Conservation (phyloP, 2,888 invertebrate genomes). For the Sceliomorpha sp. region DNA sequence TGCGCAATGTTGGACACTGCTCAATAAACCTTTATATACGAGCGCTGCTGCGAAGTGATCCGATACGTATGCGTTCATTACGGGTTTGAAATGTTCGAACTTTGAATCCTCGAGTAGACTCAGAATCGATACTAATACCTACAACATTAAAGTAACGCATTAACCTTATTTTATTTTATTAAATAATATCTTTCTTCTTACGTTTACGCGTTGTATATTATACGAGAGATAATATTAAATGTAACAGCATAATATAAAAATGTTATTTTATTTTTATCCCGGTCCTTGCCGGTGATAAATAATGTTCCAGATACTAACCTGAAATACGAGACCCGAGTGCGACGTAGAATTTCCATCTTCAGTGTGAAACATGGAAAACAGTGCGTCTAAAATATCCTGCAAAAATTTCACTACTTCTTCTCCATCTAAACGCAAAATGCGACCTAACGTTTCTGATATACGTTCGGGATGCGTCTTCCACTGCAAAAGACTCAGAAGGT, state of each 20-base stretch:
- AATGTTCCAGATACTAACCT: slow-evolving; percentile 71
- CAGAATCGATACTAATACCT: slow-evolving; percentile 95
- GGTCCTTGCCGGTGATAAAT: too few species aligned
- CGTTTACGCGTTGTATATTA: too few species aligned
- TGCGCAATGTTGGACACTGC: slow-evolving; percentile 94
- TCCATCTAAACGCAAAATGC: slow-evolving; percentile 89
- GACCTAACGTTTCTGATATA: slow-evolving; percentile 91
- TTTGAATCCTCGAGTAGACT: slow-evolving; percentile 93
- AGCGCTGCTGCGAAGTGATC: slow-evolving; percentile 97
- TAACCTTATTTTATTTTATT: too few species aligned
- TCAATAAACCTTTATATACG: slow-evolving; percentile 94
- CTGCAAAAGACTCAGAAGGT: slow-evolving; percentile 92
- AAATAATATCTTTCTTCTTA: too few species aligned
- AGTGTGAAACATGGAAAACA: slow-evolving; percentile 96
- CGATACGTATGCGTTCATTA: slow-evolving; percentile 95
- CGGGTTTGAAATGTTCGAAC: slow-evolving; percentile 96
- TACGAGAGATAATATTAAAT: too few species aligned
- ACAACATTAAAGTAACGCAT: too few species aligned
- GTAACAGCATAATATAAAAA: too few species aligned
- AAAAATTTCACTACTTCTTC: slow-evolving; percentile 97
- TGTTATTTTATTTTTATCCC: too few species aligned
- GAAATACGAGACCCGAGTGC: slow-evolving; percentile 94
- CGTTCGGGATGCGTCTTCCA: slow-evolving; percentile 95
- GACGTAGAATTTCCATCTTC: slow-evolving; percentile 95
- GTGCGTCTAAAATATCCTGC: slow-evolving; percentile 95